Conservation (phyloP, 2,113 vertebrate species). For the Heterotis niloticus region DNA sequence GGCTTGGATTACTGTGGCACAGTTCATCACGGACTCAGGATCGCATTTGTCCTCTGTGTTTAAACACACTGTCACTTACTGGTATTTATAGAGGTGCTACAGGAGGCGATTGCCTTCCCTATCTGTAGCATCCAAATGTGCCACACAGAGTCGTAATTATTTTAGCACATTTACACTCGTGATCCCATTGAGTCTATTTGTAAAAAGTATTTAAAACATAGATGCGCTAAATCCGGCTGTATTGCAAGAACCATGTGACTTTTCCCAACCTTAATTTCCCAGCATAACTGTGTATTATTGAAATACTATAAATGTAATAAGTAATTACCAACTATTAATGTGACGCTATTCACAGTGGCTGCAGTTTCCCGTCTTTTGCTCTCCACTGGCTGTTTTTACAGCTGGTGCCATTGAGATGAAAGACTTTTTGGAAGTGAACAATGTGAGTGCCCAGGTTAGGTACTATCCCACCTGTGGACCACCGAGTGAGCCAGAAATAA, state of each 20-base stretch:
- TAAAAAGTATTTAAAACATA: constrained; percentile 34
- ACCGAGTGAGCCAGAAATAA: background rate
- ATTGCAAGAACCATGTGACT: constrained; percentile 44
- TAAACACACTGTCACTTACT: constrained; percentile 2
- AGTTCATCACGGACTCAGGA: background rate
- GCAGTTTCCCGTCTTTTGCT: background rate
- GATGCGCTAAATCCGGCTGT: constrained; percentile 26
- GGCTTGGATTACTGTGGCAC: background rate
- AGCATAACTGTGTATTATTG: constrained; percentile 28
- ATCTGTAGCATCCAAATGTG: background rate
- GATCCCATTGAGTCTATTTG: constrained; percentile 34
- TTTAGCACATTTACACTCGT: constrained; percentile 18
- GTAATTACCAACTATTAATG: background rate
- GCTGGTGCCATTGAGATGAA: background rate
- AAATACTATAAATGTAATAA: background rate
- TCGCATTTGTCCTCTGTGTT: background rate
- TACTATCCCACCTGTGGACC: background rate
- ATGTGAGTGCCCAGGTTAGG: background rate
- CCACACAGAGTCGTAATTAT: background rate
- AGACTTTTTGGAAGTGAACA: background rate
- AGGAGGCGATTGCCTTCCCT: background rate
- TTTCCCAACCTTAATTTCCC: constrained; percentile 38
- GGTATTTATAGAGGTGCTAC: constrained; percentile 17
- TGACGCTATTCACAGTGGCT: background rate
- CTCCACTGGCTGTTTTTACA: background rate